Percentiles rank a stretch among this genome's conserved stretches.
phyloP scores from a whole-genome alignment of 2,797 vertebrate species.

The Monodelphis domestica region DNA sequence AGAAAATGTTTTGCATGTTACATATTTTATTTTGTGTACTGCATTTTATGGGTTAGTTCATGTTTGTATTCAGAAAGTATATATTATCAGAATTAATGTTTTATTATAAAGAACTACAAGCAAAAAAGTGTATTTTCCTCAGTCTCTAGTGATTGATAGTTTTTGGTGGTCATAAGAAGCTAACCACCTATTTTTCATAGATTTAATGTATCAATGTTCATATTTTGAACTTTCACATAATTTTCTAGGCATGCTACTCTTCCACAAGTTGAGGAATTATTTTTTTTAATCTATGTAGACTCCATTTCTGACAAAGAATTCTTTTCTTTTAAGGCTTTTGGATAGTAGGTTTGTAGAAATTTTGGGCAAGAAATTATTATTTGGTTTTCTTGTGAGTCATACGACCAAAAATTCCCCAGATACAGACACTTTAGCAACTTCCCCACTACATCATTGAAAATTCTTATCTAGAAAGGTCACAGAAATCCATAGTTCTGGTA shows the following conservation, averaged over 20 bases:
- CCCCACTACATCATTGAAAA: background rate
- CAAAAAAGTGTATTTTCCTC: background rate
- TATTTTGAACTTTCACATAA: background rate
- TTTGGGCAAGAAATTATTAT: background rate
- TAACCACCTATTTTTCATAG: background rate
- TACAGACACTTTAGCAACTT: background rate
- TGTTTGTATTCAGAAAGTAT: background rate
- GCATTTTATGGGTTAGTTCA: background rate
- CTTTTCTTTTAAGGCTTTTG: background rate
- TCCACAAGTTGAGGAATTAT: background rate
- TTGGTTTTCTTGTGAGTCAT: background rate
- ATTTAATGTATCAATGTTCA: background rate
- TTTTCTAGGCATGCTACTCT: background rate
- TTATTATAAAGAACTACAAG: background rate
- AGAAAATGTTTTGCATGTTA: background rate
- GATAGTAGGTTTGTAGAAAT: background rate
- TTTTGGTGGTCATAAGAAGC: background rate
- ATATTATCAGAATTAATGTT: background rate
- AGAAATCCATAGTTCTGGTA: background rate
- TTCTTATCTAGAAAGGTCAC: background rate
- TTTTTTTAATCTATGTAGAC: too few species aligned
- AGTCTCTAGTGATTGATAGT: background rate
- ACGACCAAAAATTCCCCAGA: background rate
- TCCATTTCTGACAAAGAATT: background rate
- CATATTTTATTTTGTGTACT: background rate